phyloP scores from a whole-genome alignment of 2,888 invertebrate genomes.

The Oscheius sp. region DNA sequence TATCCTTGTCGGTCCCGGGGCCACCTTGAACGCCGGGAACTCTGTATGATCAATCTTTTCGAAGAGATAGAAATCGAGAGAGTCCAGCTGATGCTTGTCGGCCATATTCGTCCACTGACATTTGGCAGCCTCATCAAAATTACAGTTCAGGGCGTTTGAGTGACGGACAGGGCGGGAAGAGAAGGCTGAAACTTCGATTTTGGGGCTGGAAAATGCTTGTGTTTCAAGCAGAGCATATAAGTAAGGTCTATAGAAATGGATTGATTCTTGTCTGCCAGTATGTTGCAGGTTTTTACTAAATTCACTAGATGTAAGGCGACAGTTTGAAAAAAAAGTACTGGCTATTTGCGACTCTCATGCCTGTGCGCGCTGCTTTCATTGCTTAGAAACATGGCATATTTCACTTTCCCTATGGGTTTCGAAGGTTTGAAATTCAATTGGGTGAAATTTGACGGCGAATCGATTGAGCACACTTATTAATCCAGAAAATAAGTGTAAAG shows the following conservation, averaged over 20 bases:
- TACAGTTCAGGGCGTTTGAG: slow-evolving; percentile 67
- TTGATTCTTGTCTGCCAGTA: too few relatives aligned
- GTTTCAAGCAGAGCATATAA: neutral
- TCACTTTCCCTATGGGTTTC: too few relatives aligned
- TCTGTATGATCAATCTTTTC: slow-evolving; percentile 70
- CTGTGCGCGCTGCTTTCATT: too few relatives aligned
- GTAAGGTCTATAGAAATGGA: too few relatives aligned
- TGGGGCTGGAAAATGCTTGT: neutral
- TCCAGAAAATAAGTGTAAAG: too few relatives aligned
- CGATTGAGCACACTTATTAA: too few relatives aligned
- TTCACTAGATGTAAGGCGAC: too few relatives aligned
- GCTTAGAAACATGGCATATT: too few relatives aligned
- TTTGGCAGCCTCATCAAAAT: slow-evolving; percentile 63
- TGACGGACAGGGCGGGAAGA: slow-evolving; percentile 55
- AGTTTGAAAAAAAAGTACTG: neutral
- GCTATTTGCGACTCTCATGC: too few relatives aligned
- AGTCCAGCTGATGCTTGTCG: slow-evolving; percentile 46
- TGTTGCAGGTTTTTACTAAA: too few relatives aligned
- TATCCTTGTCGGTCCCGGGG: slow-evolving; percentile 71
- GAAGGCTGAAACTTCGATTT: slow-evolving; percentile 18
- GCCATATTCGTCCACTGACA: slow-evolving; percentile 70
- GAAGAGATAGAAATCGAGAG: slow-evolving; percentile 69
- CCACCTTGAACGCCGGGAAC: slow-evolving; percentile 69
- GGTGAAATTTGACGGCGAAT: neutral
- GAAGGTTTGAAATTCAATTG: too few relatives aligned